Evolutionary conservation across 1,140 invertebrate species (phyloP), one percentile per base, ranked within the genome.

Genomic region (Microplitis demolitor): DNA sequence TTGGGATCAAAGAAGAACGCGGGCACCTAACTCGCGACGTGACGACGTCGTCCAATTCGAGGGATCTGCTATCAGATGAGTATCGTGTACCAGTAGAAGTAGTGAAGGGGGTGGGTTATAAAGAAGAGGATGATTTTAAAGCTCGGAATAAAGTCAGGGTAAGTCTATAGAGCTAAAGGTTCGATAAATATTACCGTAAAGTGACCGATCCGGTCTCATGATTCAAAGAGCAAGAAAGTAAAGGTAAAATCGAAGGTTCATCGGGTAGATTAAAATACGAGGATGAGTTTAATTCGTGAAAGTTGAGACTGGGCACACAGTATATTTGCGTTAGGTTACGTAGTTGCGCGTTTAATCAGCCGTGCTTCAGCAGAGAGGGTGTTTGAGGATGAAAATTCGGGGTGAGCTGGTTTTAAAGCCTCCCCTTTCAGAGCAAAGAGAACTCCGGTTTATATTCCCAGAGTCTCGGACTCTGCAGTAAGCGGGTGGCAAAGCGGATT

Each of bases 171-270:
- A 76, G 76, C 24, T 0, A 80, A 77, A 82, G 81, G 82, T 83
- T 87, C 83, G 82, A 87, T 87, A 87, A 87, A 87, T 87, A 87
- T 87, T 87, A 85, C 83, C 80, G 81, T 84, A 81, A 83, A 86
- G 82, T 87, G 85, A 85, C 83, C 83, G 79, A 53, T n/a, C 37
- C 45, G 58, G 66, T 67, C 54, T 79, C 78, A 76, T 63, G 76
- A 80, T 84, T 85, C 82, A 85, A 85, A 85, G 83, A 85, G 79
- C 82, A 76, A 77, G 77, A 82, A 77, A 77, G 77, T 78, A 84
- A 83, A 82, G 82, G 84, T 84, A 78, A 78, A 85, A 84, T 84
- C 80, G 81, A 84, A 80, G 62, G 56, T 64, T 45, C 31, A 24
- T 50, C 31, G 54, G 61, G 69, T 34, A 58, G 53, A 34, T 71